A percentile compares a stretch with the other conserved stretches of the same genome.
phyloP scores from a whole-genome alignment of 2,797 vertebrate species.

The Rousettus madagascariensis region DNA sequence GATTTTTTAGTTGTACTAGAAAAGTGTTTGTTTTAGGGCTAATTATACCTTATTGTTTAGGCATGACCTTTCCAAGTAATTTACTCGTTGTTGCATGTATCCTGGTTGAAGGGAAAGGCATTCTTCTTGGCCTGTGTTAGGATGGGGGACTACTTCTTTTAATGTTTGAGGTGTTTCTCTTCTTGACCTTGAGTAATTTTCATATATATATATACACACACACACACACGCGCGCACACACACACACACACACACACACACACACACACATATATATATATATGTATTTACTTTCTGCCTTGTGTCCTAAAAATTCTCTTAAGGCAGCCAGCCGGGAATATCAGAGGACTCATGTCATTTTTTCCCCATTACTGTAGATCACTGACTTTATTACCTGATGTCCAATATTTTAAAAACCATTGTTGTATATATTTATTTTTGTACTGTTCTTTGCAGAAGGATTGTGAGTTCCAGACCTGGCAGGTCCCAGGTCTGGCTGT shows the following conservation, averaged over 20 bases:
- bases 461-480: too few relatives aligned
- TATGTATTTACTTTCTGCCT: not conserved
- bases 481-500: too few relatives aligned
- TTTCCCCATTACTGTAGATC: not conserved
- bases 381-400: not conserved
- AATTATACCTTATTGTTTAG: not conserved
- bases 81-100: fast-evolving
- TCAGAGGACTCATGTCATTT: not conserved
- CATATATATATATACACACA: not conserved
- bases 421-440: not conserved
- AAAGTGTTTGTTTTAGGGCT: not conserved
- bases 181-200: not conserved
- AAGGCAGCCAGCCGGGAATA: not conserved
- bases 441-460: not conserved
- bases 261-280: too few relatives aligned
- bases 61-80: not conserved
- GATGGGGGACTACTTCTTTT: not conserved
- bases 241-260: too few relatives aligned
- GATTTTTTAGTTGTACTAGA: not conserved
- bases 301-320: not conserved
- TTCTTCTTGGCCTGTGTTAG: not conserved
- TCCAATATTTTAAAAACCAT: not conserved
- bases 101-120: not conserved
- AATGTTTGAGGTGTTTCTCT: not conserved
- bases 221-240: too few relatives aligned